Evolutionary conservation across 2,888 invertebrate genomes (phyloP), one percentile per base, ranked within the genome.

Genomic region (Laspeyria flexula): DNA sequence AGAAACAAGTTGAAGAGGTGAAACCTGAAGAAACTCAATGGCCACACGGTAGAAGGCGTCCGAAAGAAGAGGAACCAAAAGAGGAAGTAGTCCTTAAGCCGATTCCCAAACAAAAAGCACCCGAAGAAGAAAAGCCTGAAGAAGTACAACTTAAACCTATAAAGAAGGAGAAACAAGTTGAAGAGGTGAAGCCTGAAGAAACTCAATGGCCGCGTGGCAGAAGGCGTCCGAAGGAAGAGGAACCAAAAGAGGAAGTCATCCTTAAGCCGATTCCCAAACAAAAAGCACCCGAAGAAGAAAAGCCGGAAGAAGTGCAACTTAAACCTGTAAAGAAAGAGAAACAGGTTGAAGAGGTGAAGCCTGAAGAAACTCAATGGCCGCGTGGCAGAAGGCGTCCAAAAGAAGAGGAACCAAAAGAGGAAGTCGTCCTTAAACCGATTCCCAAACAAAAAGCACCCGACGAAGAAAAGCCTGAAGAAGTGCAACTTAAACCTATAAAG

Each of bases 391-490:
- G 70, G 25, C 51, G 41, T 9, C 51, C 75, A 0, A 66, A 68
- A 27, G 71, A 70, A 60, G 58, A 66, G 61, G 76, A 80, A 47
- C 56, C 78, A 0, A 83, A 83, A 33, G 77, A 86, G 78, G 81
- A 76, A 41, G 63, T 73, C 0, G 40, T 64, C n/a, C 60, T 77
- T 6, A 82, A 81, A 35, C 71, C 73, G 11, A 70, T 86, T 21
- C 71, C 60, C 4, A 75, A 73, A 49, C 48, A 57, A 29, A 71
- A 76, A 43, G 74, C 76, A 11, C 77, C 79, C 43, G 77, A 74
- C 52, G 79, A 83, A 50, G 60, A 65, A 34, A 59, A 65, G 33
- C 75, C 77, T 10, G 72, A 80, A 40, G 83, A 83, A 58, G 60
- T 37, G 48, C 75, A 46, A 42, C 74, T 76, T 66, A 75, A 70